phyloP scores from a whole-genome alignment of 2,113 vertebrate species.

The Motacilla alba region DNA sequence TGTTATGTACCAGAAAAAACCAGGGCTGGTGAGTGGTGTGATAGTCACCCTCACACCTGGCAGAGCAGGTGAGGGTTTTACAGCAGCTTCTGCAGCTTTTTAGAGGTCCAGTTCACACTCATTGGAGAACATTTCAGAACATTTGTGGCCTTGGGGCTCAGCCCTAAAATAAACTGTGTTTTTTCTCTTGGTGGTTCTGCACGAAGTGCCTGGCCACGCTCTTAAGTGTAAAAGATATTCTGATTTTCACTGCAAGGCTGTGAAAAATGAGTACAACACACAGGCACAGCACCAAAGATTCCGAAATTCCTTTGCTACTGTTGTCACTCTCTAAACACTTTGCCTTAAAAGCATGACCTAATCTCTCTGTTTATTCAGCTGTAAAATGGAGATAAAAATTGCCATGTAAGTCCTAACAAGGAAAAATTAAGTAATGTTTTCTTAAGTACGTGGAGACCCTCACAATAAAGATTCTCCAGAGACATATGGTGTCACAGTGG shows the following conservation, averaged over 20 bases:
- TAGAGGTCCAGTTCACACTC: background rate
- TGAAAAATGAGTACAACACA: background rate
- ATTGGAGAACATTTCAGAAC: background rate
- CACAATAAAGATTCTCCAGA: background rate
- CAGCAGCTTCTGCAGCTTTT: background rate
- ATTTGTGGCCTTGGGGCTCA: background rate
- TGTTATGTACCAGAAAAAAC: background rate
- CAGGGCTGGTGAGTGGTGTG: background rate
- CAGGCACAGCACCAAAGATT: background rate
- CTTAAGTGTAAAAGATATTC: background rate
- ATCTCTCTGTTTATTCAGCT: constrained; percentile 54
- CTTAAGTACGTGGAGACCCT: background rate
- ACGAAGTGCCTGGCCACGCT: background rate
- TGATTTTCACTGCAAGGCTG: background rate
- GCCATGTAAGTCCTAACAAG: background rate
- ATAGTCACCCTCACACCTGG: background rate
- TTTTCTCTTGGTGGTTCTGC: background rate
- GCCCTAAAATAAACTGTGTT: background rate
- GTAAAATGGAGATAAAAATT: constrained; percentile 38
- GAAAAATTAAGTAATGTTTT: constrained; percentile 18
- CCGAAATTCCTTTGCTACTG: background rate
- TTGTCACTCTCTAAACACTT: background rate
- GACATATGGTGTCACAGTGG: background rate
- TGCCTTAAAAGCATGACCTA: background rate
- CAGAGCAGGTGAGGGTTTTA: background rate